Percentiles rank a stretch among this genome's conserved stretches.
Conservation (phyloP, 2,113 vertebrate genomes). For the Carettochelys insculpta region DNA sequence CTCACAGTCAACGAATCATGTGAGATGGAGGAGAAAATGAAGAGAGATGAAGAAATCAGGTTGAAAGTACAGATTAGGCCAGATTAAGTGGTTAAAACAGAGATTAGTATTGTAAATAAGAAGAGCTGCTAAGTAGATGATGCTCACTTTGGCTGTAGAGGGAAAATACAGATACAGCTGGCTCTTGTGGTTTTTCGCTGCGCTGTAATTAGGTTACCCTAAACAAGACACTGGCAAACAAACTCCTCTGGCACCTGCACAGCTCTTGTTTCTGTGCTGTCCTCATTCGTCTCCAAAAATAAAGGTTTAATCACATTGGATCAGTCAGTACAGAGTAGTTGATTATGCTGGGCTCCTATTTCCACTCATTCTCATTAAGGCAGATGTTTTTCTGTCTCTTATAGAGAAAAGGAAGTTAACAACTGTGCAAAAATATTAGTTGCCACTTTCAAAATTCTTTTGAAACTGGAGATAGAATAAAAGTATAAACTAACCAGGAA, state of each 20-base stretch:
- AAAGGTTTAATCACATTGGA: rapidly evolving
- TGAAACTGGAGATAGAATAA: neutral
- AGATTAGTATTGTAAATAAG: neutral
- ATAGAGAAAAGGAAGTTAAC: neutral
- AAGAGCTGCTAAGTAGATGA: rapidly evolving
- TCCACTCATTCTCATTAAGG: neutral
- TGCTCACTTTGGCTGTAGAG: rapidly evolving
- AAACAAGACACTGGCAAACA: neutral
- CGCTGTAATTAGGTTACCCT: rapidly evolving
- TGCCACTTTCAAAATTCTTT: neutral
- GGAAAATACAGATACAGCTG: rapidly evolving
- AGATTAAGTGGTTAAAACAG: neutral
- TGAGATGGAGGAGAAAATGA: neutral
- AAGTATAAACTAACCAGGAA: neutral
- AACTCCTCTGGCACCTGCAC: neutral
- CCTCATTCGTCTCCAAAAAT: neutral
- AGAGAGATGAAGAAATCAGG: neutral
- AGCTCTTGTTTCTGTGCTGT: neutral
- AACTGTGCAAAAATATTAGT: neutral
- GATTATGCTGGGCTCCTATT: neutral
- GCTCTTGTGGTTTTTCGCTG: neutral
- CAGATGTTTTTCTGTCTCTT: neutral
- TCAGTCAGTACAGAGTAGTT: neutral
- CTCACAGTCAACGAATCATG: rapidly evolving
- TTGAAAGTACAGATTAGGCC: neutral